phyloP scores from a whole-genome alignment of 1,140 invertebrate genomes.

The Caenorhabditis tropicalis region DNA sequence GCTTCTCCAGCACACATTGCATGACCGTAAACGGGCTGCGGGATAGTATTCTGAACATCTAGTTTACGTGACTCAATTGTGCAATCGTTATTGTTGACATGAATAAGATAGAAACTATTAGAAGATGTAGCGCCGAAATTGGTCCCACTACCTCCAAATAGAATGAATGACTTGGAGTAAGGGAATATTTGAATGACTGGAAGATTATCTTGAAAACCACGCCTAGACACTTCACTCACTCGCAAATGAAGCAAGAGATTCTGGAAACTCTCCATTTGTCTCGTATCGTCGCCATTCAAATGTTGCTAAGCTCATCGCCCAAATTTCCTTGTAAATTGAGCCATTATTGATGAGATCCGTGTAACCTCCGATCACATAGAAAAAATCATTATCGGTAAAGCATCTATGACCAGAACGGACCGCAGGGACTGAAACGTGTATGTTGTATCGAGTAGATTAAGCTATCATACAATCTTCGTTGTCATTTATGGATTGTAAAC shows the following conservation, averaged over 20 bases:
- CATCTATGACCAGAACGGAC: conserved; percentile 41
- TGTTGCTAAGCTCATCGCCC: conserved; percentile 41
- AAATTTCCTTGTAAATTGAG: conserved; percentile 8
- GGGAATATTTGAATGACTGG: conserved; percentile 34
- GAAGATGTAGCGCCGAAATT: background rate
- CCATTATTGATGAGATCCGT: background rate
- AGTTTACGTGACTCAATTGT: background rate
- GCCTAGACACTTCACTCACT: background rate
- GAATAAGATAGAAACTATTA: background rate
- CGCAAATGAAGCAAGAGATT: conserved; percentile 41
- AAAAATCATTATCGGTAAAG: conserved; percentile 47
- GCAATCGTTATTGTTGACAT: background rate
- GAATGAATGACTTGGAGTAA: conserved; percentile 15
- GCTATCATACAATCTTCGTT: background rate
- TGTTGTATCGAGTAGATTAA: background rate
- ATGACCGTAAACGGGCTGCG: conserved; percentile 25
- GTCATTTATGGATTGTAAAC: background rate
- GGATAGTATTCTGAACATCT: background rate
- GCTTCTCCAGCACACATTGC: background rate
- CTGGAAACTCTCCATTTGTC: conserved; percentile 19
- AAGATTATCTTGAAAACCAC: background rate
- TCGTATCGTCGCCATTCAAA: conserved; percentile 32
- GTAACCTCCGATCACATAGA: conserved; percentile 49
- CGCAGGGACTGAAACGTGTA: background rate
- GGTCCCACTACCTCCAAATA: conserved; percentile 45